Conservation (phyloP, 2,797 vertebrate genomes). For the Hypotaenidia okinawae region DNA sequence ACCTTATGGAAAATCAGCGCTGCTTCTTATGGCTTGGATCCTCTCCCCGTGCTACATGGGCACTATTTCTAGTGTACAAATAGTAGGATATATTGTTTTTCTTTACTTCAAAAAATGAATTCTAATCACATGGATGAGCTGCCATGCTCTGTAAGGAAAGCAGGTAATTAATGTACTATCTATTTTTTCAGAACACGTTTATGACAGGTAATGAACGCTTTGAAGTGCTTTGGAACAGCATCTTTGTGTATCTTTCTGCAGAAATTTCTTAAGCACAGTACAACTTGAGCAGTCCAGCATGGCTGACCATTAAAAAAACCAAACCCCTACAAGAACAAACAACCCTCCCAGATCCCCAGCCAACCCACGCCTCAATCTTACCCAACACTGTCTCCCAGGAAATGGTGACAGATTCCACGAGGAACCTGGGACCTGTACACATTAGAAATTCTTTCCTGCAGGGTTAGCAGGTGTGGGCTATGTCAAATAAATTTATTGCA, state of each 20-base stretch:
- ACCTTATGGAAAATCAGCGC: neutral
- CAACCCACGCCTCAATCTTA: neutral
- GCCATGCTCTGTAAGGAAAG: neutral
- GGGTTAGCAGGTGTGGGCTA: conserved; percentile 81
- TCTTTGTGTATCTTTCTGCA: conserved; percentile 41
- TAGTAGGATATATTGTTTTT: accelerated
- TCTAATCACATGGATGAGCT: neutral
- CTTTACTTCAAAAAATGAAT: neutral
- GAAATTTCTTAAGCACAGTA: conserved; percentile 50
- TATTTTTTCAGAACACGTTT: neutral
- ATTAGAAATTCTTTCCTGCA: conserved; percentile 77
- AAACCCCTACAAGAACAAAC: neutral
- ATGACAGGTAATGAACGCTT: neutral
- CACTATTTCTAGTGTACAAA: neutral
- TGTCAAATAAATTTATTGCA: conserved; percentile 86
- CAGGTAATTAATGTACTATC: neutral
- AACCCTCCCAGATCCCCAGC: neutral
- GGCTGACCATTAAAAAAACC: neutral
- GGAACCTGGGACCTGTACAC: conserved; percentile 62
- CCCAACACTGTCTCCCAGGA: conserved; percentile 56
- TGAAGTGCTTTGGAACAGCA: conserved; percentile 21
- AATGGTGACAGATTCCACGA: conserved; percentile 70
- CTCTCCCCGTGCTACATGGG: neutral
- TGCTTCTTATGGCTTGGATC: neutral
- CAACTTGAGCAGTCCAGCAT: conserved; percentile 33